These are phyloP conservation scores for Cerastis leucographa DNA, from an alignment of 2,888 invertebrate species.

Conservation along the genomic window DNA sequence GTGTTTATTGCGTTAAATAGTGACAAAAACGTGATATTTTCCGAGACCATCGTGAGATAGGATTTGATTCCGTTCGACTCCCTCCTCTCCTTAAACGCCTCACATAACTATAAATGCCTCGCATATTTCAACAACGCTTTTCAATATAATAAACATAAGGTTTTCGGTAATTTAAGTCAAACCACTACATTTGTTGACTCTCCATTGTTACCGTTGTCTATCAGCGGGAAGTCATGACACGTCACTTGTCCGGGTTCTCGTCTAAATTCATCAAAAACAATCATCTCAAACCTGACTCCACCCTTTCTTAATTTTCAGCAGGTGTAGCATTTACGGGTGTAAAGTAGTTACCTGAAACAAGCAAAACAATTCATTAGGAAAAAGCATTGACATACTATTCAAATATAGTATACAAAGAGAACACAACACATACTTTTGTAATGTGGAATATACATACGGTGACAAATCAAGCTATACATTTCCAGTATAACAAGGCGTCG, in stretches of 20 bases:
- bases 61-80: background rate
- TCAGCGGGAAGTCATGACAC: too few relatives aligned
- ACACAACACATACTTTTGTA: background rate
- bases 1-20: background rate
- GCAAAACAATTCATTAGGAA: constrained; percentile 16
- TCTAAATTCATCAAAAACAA: background rate
- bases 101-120: background rate
- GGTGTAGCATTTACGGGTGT: background rate
- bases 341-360: constrained; percentile 53
- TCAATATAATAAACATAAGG: background rate
- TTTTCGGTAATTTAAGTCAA: background rate
- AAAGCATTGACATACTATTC: constrained; percentile 1
- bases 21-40: background rate
- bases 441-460: too few relatives aligned
- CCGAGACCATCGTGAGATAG: background rate
- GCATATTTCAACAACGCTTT: background rate
- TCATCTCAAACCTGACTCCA: constrained; percentile 2
- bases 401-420: background rate
- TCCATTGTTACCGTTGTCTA: background rate
- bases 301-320: background rate
- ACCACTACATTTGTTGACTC: background rate
- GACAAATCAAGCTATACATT: too few relatives aligned
- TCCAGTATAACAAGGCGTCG: too few relatives aligned
- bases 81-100: too few relatives aligned
- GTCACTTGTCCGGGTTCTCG: background rate